Evolutionary conservation across 2,797 vertebrate genomes (phyloP).

Genomic region (Notoglanidium macrostoma): DNA sequence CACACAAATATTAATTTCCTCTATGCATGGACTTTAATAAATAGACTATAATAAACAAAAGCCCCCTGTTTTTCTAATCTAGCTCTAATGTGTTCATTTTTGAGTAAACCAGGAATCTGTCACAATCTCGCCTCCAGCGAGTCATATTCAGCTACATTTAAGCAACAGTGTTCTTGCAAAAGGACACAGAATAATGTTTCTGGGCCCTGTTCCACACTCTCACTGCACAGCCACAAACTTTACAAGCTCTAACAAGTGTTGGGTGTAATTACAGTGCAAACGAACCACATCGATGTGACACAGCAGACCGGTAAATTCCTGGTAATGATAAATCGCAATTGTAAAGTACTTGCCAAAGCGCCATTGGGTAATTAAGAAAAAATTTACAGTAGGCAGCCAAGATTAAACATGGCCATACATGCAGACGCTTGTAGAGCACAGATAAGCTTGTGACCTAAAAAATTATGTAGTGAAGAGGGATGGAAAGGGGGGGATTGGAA

Average conservation of each 20-base stretch:
- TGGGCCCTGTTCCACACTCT: constrained; percentile 10
- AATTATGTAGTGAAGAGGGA: not conserved
- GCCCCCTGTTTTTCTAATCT: not conserved
- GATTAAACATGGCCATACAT: constrained; percentile 67
- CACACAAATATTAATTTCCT: too few species aligned
- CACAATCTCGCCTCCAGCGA: not conserved
- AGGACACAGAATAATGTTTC: constrained; percentile 18
- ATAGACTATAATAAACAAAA: not conserved
- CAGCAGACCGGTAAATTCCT: constrained; percentile 52
- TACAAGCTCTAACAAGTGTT: constrained; percentile 39
- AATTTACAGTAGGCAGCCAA: constrained; percentile 67
- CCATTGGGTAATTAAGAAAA: constrained; percentile 65
- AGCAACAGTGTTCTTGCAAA: constrained; percentile 13
- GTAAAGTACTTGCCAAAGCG: constrained; percentile 71
- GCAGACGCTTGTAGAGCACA: constrained; percentile 44
- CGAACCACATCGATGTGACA: constrained; percentile 26
- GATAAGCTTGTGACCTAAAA: constrained; percentile 13
- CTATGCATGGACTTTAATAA: too few species aligned
- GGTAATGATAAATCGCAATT: constrained; percentile 66
- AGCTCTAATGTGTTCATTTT: too few species aligned
- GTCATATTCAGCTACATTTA: not conserved
- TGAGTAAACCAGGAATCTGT: not conserved
- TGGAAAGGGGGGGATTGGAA: not conserved
- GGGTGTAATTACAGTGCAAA: constrained; percentile 38
- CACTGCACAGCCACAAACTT: constrained; percentile 18